Evolutionary conservation across 2,888 invertebrate species (phyloP).

Genomic region (Entomobrya multifasciata): DNA sequence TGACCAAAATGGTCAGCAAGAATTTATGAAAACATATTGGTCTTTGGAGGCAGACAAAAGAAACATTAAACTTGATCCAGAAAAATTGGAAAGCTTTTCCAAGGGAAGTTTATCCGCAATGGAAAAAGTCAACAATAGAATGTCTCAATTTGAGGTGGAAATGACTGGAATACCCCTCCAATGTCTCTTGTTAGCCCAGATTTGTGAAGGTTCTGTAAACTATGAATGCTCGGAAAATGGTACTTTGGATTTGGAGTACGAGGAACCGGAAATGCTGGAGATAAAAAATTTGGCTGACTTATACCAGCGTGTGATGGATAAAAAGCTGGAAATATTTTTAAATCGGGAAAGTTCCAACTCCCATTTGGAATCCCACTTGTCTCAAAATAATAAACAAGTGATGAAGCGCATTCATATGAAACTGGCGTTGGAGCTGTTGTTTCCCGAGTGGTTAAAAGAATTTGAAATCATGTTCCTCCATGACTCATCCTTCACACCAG

Average conservation of each 20-base stretch:
- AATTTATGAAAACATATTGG: background rate
- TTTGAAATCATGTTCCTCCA: background rate
- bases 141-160: background rate
- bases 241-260: background rate
- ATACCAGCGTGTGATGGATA: background rate
- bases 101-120: background rate
- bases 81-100: background rate
- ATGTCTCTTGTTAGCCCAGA: constrained; percentile 53
- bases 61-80: background rate
- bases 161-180: background rate
- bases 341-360: background rate
- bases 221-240: background rate
- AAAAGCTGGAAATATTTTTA: background rate
- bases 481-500: background rate
- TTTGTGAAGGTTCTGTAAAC: background rate
- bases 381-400: background rate
- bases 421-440: background rate
- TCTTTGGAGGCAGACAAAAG: background rate
- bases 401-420: constrained; percentile 16
- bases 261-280: background rate
- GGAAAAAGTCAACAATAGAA: background rate
- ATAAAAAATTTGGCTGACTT: background rate
- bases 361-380: background rate
- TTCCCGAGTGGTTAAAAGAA: background rate
- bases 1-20: background rate